phyloP scores from a whole-genome alignment of 2,797 vertebrate species.

The Pipistrellus nathusii region DNA sequence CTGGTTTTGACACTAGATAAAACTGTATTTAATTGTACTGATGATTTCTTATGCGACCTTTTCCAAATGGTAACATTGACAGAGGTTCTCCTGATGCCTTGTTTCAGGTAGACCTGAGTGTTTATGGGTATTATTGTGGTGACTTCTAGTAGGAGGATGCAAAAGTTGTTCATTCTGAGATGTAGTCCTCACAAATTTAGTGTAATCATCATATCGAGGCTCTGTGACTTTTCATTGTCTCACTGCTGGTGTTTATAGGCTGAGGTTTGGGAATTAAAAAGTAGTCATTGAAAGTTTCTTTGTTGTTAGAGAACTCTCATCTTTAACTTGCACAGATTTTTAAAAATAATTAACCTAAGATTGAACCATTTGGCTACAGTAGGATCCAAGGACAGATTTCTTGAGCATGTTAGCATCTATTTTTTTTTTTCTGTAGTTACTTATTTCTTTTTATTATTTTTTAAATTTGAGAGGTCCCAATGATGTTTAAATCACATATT shows the following conservation, averaged over 20 bases:
- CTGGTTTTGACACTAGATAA: neutral
- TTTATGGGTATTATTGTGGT: neutral
- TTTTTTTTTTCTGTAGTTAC: conserved; percentile 86
- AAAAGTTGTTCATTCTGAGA: conserved; percentile 66
- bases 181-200: conserved; percentile 46
- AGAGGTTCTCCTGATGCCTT: neutral
- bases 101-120: conserved; percentile 64
- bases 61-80: conserved; percentile 64
- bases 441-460: conserved; percentile 86
- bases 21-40: conserved; percentile 51
- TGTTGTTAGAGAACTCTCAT: conserved; percentile 56
- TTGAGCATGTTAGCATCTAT: conserved; percentile 73
- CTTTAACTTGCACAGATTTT: conserved; percentile 67
- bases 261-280: conserved; percentile 64
- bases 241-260: fast-evolving
- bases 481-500: neutral
- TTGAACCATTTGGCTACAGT: conserved; percentile 93
- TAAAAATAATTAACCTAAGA: conserved; percentile 93
- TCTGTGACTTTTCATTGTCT: conserved; percentile 51
- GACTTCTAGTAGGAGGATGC: conserved; percentile 66
- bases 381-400: conserved; percentile 90
- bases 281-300: conserved; percentile 62
- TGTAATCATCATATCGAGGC: neutral
- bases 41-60: conserved; percentile 7
- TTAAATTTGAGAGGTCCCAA: conserved; percentile 82